Conservation (phyloP, 1,140 invertebrate species). For the Melanaphis sacchari region DNA sequence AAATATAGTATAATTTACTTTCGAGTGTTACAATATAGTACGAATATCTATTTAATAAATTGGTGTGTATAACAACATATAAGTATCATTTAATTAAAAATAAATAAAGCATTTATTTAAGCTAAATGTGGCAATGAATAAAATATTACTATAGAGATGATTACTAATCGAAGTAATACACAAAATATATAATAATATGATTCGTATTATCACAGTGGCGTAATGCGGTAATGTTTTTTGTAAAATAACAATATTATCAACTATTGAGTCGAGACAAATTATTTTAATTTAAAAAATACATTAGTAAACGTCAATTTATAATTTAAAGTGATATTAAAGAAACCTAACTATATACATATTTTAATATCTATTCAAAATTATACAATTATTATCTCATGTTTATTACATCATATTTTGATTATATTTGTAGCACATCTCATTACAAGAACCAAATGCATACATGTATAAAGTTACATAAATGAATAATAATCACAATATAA, state of each 20-base stretch:
- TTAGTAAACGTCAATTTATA: not conserved
- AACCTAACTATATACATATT: not conserved
- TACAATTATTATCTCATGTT: not conserved
- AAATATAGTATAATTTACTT: not conserved
- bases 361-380: not conserved
- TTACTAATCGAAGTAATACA: not conserved
- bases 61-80: not conserved
- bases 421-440: not conserved
- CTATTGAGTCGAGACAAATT: not conserved
- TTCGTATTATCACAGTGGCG: not conserved
- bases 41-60: not conserved
- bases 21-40: not conserved
- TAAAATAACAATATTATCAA: not conserved
- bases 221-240: not conserved
- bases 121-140: not conserved
- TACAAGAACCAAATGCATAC: not conserved
- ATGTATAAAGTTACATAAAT: constrained; percentile 11
- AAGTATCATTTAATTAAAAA: not conserved
- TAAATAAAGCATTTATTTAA: not conserved
- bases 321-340: not conserved
- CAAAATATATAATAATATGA: not conserved
- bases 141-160: not conserved
- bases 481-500: not conserved
- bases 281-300: not conserved
- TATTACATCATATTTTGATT: constrained; percentile 1